Evolutionary conservation across 2,113 vertebrate genomes (phyloP), one percentile per base, ranked within the genome.

Genomic region (Hemichromis elongatus): DNA sequence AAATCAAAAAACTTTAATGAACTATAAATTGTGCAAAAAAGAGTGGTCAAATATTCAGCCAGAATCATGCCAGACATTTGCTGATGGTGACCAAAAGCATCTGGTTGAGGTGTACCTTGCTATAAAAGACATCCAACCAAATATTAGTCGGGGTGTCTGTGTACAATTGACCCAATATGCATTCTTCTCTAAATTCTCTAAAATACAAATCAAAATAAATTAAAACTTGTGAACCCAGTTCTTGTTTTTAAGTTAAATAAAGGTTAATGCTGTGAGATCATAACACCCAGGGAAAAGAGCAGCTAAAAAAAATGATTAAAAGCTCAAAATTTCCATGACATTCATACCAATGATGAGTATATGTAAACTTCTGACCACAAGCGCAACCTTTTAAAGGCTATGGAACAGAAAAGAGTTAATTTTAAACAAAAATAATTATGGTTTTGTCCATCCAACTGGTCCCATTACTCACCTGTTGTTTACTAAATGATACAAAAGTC

Each of bases 401-500:
- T 54, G 4, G 4, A 54, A 21, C 19, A 54, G n/a, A 40, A 21
- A 56, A 9, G 5, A 45, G 5, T 28, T 26, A 1, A 61, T 81
- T 53, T 40, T 19, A 35, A 70, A 9, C 18, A 52, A 68, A 54
- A 26, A n/a, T 24, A n/a, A 55, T 37, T 33, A 40, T 14, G 5
- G 33, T 37, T 26, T 14, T 55, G 26, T 80, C 40, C 35, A 4
- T 24, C 55, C 79, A 85, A 79, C 84, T 90, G 91, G 28, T 77
- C 55, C 78, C 45, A 52, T 79, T 90, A 52, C 52, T 89, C 87
- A 90, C 79, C 45, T 54, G 52, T 77, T 54, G 50, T 80, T 85
- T 35, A 70, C 52, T 52, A 79, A 57, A 78, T 13, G 18, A 9
- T 88, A 88, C 79, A 89, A 88, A 92, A 91, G 89, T 42, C 4